phyloP scores from a whole-genome alignment of 1,140 invertebrate genomes.

The Maconellicoccus hirsutus region DNA sequence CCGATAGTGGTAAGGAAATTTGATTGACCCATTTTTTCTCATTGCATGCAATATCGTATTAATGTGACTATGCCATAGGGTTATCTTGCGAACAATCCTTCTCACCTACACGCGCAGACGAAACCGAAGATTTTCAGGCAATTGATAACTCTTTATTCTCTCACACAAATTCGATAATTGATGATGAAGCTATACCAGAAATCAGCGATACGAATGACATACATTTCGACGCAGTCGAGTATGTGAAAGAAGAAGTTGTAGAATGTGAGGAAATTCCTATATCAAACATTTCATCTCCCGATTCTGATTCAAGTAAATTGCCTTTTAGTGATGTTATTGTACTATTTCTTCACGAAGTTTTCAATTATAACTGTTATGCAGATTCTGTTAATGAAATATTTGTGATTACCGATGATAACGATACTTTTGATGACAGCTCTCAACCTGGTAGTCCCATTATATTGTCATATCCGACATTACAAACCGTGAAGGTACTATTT shows the following conservation, averaged over 20 bases:
- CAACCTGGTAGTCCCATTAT: neutral
- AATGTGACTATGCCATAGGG: constrained; percentile 24
- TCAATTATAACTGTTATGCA: neutral
- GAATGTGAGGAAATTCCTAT: constrained; percentile 20
- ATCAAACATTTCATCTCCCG: neutral
- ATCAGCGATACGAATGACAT: constrained; percentile 24
- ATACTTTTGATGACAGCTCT: neutral
- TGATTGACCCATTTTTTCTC: neutral
- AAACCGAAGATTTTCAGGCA: neutral
- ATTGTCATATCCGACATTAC: neutral
- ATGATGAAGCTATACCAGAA: neutral
- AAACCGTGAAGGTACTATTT: neutral
- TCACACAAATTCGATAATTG: neutral
- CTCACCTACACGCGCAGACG: constrained; percentile 27
- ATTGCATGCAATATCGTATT: neutral
- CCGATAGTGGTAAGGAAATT: neutral
- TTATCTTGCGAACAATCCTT: constrained; percentile 29
- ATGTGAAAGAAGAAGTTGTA: constrained; percentile 24
- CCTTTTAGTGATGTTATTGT: constrained; percentile 23
- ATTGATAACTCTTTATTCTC: neutral
- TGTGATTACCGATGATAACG: constrained; percentile 16
- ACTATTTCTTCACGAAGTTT: constrained; percentile 11
- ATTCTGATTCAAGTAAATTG: constrained; percentile 22
- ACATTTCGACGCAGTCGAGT: constrained; percentile 10
- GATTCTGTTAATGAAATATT: neutral